Conservation (phyloP, 2,113 vertebrate species). For the Albula goreensis region DNA sequence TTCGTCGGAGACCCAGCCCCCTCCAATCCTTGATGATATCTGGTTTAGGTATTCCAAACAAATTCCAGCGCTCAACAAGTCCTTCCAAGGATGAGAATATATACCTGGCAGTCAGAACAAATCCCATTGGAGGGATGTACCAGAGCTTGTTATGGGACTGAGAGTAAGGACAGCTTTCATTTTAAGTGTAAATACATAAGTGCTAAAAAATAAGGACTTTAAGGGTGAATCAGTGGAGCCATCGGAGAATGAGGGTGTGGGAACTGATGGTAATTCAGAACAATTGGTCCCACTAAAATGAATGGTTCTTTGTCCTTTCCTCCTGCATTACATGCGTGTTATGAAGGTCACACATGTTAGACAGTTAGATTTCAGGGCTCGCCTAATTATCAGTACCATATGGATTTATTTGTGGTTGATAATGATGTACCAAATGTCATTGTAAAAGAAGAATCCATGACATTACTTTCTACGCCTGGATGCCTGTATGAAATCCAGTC, state of each 20-base stretch:
- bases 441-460: conserved; percentile 25
- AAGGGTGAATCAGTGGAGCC: conserved; percentile 6
- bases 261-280: conserved; percentile 54
- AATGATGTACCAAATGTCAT: background rate
- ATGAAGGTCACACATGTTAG: conserved; percentile 43
- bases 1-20: background rate
- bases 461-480: background rate
- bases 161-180: conserved; percentile 12
- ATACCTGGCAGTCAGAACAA: conserved; percentile 25
- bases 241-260: background rate
- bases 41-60: background rate
- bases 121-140: background rate
- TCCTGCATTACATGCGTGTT: conserved; percentile 36
- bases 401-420: conserved; percentile 15
- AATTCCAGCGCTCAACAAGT: background rate
- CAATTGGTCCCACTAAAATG: conserved; percentile 44
- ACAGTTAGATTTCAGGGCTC: conserved; percentile 46
- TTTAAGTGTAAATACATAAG: conserved; percentile 19
- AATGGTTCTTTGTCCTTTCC: conserved; percentile 53
- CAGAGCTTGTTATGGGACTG: conserved; percentile 12
- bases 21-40: background rate
- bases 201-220: background rate
- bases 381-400: background rate
- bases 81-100: conserved; percentile 9
- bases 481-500: conserved; percentile 15